Conservation (phyloP, 2,888 invertebrate species). For the Drosophila lacicola region DNA sequence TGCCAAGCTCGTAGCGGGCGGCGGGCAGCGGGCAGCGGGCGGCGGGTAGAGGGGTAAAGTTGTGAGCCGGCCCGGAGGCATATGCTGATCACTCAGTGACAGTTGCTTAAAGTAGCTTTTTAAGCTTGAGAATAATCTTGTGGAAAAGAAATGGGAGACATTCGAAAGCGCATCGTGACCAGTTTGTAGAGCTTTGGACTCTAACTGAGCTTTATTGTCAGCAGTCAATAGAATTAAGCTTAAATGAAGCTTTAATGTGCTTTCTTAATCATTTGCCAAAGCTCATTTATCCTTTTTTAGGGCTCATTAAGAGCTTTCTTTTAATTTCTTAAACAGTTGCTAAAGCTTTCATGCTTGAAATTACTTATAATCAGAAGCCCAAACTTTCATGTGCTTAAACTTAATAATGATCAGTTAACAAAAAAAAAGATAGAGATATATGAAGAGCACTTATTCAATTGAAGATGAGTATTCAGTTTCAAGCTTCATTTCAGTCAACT, state of each 20-base stretch:
- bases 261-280: background rate
- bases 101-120: constrained; percentile 9
- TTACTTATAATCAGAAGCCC: background rate
- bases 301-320: background rate
- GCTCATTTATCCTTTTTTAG: background rate
- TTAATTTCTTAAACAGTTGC: background rate
- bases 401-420: too few relatives aligned
- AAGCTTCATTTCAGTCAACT: too few relatives aligned
- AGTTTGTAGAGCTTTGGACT: constrained; percentile 1
- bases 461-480: too few relatives aligned
- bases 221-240: constrained; percentile 17
- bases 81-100: constrained; percentile 12
- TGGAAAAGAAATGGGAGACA: background rate
- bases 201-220: background rate
- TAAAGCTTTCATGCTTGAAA: background rate
- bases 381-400: background rate
- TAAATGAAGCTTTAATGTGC: constrained; percentile 4
- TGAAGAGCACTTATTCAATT: too few relatives aligned
- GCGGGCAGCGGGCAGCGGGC: too few relatives aligned
- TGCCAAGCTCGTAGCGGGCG: constrained; percentile 64
- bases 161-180: background rate
- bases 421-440: too few relatives aligned
- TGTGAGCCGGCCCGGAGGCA: background rate
- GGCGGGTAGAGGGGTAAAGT: background rate
- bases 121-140: constrained; percentile 10